Evolutionary conservation across 2,888 invertebrate species (phyloP), one percentile per base, ranked within the genome.

Genomic region (Theretra japonica): DNA sequence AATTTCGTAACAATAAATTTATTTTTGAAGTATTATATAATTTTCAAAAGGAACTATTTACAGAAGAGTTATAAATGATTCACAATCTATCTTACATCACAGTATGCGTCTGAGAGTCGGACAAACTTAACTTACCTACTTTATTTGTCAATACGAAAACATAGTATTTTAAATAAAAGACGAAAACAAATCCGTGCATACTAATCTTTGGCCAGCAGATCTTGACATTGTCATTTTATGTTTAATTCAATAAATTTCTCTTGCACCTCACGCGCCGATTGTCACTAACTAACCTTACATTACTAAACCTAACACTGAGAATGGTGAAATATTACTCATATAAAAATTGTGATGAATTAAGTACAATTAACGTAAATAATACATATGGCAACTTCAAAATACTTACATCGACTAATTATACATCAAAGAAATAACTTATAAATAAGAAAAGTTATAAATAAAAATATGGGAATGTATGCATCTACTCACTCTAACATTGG

Each of bases 141-240:
- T 79, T 77, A 77, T 75, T 76, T 76, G 74, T 74, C 77, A 48
- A 48, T 81, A 83, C 80, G 82, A 76, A 81, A 76, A 79, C 80
- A 79, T 78, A 83, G 76, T 75, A 77, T 78, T 82, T 82, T 83
- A 72, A 77, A 76, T 75, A 82, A 79, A 79, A 75, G 75, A 80
- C 76, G 77, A 80, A 80, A 79, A 82, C 80, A 83, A 82, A 80
- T 82, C 77, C 80, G 82, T 82, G 83, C 74, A 86, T 84, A 86
- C 90, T 94, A 92, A 91, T 94, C 94, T 94, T 94, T 94, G 94
- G 94, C 91, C 91, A 89, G 85, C 93, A 94, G 93, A 93, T 93
- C 93, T 90, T 90, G 82, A 80, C 41, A 79, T 84, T 88, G 87
- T 89, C 87, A 87, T 84, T 79, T 82, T 60, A 60, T 60, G 60